Evolutionary conservation across 2,888 invertebrate genomes (phyloP).

Genomic region (Epirrhoe alternata): DNA sequence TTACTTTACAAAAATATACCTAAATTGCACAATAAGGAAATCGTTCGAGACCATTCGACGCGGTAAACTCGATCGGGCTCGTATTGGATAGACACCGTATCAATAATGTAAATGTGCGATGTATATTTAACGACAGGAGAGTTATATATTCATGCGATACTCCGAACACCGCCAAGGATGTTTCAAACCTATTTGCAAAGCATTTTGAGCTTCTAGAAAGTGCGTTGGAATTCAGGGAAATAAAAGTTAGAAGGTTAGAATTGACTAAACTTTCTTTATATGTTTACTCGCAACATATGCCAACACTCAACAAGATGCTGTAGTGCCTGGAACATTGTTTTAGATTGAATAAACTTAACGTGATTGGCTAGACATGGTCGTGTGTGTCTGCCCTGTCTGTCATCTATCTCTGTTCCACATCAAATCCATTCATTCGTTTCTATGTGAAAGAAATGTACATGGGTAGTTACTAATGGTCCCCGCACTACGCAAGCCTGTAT

Average conservation of each 20-base stretch:
- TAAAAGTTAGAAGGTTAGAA: not conserved
- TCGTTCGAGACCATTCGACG: not conserved
- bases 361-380: no score
- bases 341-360: no score
- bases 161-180: not conserved
- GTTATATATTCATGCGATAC: not conserved
- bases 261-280: no score
- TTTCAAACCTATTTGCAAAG: not conserved
- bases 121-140: slow-evolving; percentile 9
- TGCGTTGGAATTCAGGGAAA: not conserved
- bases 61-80: slow-evolving; percentile 8
- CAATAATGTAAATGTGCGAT: slow-evolving; percentile 22
- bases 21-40: not conserved
- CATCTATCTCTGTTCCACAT: no score
- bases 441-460: no score
- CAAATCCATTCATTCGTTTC: no score
- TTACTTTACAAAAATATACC: not conserved
- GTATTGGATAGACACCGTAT: slow-evolving; percentile 14
- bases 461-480: no score
- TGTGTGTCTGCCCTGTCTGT: no score
- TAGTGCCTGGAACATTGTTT: no score
- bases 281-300: no score
- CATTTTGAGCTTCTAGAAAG: not conserved
- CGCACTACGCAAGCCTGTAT: no score
- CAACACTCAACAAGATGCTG: no score